Evolutionary conservation across 2,888 invertebrate species (phyloP).

Genomic region (Lathronympha strigana): DNA sequence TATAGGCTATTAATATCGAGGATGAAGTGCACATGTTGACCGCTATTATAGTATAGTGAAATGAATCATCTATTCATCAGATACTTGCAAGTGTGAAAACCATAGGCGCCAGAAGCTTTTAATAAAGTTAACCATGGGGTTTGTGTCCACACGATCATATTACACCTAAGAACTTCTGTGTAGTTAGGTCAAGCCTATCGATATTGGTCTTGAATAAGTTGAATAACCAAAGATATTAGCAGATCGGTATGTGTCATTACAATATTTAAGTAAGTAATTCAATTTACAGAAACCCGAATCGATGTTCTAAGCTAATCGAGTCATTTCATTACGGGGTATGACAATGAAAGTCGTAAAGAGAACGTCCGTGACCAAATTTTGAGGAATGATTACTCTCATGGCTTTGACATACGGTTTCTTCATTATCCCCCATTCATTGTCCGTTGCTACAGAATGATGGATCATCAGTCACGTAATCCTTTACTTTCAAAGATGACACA

Average conservation of each 20-base stretch:
- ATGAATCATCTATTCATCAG: slow-evolving; percentile 24
- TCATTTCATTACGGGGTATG: slow-evolving; percentile 14
- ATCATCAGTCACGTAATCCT: slow-evolving; percentile 39
- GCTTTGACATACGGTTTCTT: slow-evolving; percentile 38
- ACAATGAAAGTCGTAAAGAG: slow-evolving; percentile 42
- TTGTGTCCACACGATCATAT: background rate
- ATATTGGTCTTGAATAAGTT: too few species aligned
- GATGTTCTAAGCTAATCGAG: background rate
- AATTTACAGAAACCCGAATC: background rate
- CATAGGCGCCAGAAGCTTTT: background rate
- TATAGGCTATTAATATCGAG: slow-evolving; percentile 18
- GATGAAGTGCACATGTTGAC: slow-evolving; percentile 16
- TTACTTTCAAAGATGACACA: slow-evolving; percentile 31
- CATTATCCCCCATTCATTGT: slow-evolving; percentile 34
- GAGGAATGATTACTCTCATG: slow-evolving; percentile 41
- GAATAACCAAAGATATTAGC: too few species aligned
- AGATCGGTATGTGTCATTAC: too few species aligned
- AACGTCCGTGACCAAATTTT: slow-evolving; percentile 47
- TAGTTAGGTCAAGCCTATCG: too few species aligned
- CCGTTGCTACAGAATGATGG: slow-evolving; percentile 37
- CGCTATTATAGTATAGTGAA: slow-evolving; percentile 14
- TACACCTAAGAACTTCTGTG: too few species aligned
- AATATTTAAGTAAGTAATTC: too few species aligned
- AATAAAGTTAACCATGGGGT: background rate
- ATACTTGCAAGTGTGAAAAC: slow-evolving; percentile 3